Conservation (phyloP, 2,113 vertebrate species). For the Apteryx mantelli region DNA sequence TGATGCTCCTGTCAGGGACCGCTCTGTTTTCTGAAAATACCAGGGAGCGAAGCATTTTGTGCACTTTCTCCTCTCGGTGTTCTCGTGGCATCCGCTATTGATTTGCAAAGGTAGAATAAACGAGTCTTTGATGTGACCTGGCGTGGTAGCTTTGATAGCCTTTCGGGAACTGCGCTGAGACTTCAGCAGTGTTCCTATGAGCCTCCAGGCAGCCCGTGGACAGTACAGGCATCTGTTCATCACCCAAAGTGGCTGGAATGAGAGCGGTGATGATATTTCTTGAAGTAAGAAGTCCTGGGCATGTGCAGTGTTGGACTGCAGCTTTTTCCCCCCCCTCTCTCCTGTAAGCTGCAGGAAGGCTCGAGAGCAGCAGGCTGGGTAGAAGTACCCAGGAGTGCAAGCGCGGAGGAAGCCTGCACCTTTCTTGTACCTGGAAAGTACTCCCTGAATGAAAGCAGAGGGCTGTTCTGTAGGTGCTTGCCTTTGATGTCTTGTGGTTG, state of each 20-base stretch:
- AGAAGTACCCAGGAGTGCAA: neutral
- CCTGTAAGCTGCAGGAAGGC: neutral
- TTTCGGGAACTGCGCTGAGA: neutral
- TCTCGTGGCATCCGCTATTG: fast-evolving
- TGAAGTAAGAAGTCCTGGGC: constrained; percentile 38
- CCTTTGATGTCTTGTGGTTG: neutral
- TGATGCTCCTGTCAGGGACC: neutral
- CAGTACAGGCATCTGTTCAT: constrained; percentile 19
- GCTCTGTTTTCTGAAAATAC: neutral
- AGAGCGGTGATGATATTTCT: constrained; percentile 43
- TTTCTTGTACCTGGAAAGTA: neutral
- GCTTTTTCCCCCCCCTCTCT: neutral
- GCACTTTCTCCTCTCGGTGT: neutral
- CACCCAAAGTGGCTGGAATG: neutral
- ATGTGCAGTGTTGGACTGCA: constrained; percentile 21
- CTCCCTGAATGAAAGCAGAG: neutral
- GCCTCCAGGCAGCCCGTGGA: constrained; percentile 10
- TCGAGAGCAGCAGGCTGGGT: neutral
- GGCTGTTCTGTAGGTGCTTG: neutral
- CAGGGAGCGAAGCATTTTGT: neutral
- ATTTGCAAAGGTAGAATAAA: neutral
- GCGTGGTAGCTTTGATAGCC: neutral
- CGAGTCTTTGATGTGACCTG: neutral
- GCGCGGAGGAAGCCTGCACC: neutral
- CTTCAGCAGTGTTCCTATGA: neutral